Conservation (phyloP, 2,888 invertebrate species). For the Melanchra persicariae region DNA sequence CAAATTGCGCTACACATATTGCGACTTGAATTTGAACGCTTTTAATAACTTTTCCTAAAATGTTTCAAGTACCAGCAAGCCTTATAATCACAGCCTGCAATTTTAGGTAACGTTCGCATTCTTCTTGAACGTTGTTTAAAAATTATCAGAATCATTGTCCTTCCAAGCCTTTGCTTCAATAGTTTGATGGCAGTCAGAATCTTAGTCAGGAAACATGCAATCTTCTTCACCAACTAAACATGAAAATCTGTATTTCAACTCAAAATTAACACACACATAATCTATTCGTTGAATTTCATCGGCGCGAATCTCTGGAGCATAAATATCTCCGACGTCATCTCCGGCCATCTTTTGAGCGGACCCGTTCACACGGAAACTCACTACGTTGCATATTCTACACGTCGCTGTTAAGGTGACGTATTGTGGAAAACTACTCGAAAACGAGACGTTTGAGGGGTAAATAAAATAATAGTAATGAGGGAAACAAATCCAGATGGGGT, state of each 20-base stretch:
- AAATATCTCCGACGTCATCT: slow-evolving; percentile 76
- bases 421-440: slow-evolving; percentile 41
- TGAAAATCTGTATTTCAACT: slow-evolving; percentile 19
- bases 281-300: slow-evolving; percentile 46
- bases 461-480: not conserved
- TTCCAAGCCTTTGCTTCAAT: too few species aligned
- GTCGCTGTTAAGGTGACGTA: slow-evolving; percentile 49
- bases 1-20: too few species aligned
- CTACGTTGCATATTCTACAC: slow-evolving; percentile 73
- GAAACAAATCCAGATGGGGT: not conserved
- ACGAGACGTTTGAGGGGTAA: not conserved
- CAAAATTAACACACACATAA: slow-evolving; percentile 41
- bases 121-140: too few species aligned
- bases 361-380: slow-evolving; percentile 72
- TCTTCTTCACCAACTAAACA: not conserved
- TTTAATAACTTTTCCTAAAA: too few species aligned
- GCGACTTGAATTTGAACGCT: too few species aligned
- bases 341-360: slow-evolving; percentile 72
- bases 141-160: too few species aligned
- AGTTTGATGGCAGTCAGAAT: too few species aligned
- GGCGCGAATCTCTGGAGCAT: slow-evolving; percentile 65
- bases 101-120: too few species aligned
- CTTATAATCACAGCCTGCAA: too few species aligned
- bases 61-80: too few species aligned
- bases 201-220: not conserved